A percentile compares a stretch with the other conserved stretches of the same genome.
Conservation (phyloP, 2,797 vertebrate species). For the Hafferia zeledoni region DNA sequence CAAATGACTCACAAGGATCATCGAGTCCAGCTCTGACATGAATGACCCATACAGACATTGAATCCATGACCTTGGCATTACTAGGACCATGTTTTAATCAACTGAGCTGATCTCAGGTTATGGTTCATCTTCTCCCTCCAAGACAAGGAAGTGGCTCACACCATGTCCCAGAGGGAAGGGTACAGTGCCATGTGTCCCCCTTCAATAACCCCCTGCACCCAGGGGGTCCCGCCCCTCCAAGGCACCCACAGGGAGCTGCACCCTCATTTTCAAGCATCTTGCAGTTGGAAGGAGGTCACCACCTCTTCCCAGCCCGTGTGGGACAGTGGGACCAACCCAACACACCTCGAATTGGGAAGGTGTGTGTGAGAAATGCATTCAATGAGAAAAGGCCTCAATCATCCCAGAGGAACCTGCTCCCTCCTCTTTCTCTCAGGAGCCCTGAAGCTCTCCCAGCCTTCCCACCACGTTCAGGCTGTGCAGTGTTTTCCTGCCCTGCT, state of each 20-base stretch:
- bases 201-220: fast-evolving
- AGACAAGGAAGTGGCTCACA: background rate
- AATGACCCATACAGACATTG: background rate
- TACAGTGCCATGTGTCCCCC: fast-evolving
- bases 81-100: background rate
- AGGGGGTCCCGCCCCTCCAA: background rate
- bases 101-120: background rate
- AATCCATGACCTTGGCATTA: background rate
- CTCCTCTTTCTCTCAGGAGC: background rate
- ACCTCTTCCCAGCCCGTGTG: background rate
- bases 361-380: background rate
- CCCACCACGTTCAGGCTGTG: fast-evolving
- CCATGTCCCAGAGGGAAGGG: fast-evolving
- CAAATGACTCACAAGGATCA: background rate
- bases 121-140: background rate
- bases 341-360: fast-evolving
- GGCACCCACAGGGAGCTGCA: fast-evolving
- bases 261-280: background rate
- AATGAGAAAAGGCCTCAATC: background rate
- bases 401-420: background rate
- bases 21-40: background rate
- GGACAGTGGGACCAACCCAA: background rate
- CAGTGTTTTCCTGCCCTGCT: background rate
- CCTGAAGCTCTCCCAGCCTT: background rate
- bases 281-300: background rate